Evolutionary conservation across 92 coral and sea anemone species (phyloP).

Genomic region (Pocillopora grandis): DNA sequence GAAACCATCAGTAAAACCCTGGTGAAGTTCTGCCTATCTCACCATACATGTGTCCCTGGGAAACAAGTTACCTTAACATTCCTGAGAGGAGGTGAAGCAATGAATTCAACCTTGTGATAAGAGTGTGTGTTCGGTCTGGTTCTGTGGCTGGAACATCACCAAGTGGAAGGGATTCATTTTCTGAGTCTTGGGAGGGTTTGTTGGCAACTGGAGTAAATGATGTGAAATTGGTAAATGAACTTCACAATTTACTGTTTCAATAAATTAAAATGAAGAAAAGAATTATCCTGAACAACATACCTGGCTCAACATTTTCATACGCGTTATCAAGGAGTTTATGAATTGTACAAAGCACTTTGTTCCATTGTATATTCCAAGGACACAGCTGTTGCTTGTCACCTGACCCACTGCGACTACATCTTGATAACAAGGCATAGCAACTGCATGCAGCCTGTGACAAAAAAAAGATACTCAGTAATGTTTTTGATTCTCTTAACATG

Average conservation of each 20-base stretch:
- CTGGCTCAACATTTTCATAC: conserved; percentile 45
- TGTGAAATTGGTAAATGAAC: neutral
- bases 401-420: conserved; percentile 56
- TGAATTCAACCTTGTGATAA: conserved; percentile 50
- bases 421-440: conserved; percentile 74
- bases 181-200: neutral
- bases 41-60: neutral
- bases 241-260: too few relatives aligned
- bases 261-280: too few relatives aligned
- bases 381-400: conserved; percentile 49
- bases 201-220: neutral
- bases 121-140: conserved; percentile 67
- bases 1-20: too few relatives aligned
- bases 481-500: neutral
- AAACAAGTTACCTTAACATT: conserved; percentile 56
- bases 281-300: neutral
- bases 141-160: conserved; percentile 60
- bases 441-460: conserved; percentile 52
- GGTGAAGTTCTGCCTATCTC: too few relatives aligned
- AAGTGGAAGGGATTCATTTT: conserved; percentile 42
- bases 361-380: conserved; percentile 77
- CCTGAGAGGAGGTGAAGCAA: conserved; percentile 49
- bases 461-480: neutral
- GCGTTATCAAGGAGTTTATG: conserved; percentile 48
- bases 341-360: conserved; percentile 45